A percentile compares a stretch with the other conserved stretches of the same genome.
These are phyloP conservation scores for Cephus sareptanus DNA, from an alignment of 2,888 invertebrate genomes.

Conservation along the genomic window DNA sequence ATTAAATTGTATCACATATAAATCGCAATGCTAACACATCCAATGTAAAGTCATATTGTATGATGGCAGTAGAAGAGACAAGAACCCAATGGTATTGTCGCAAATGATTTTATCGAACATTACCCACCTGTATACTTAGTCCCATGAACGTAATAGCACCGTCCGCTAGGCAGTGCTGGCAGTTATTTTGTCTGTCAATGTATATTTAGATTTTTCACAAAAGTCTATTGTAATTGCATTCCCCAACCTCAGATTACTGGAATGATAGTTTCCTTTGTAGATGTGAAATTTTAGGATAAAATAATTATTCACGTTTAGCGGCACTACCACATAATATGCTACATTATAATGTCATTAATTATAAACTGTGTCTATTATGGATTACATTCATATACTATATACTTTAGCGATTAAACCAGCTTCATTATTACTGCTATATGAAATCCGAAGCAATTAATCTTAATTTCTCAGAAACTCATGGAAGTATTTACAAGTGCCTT, in stretches of 20 bases:
- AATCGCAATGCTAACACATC: not conserved
- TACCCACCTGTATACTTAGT: not conserved
- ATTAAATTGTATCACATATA: no score
- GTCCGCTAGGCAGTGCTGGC: not conserved
- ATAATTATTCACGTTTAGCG: not conserved
- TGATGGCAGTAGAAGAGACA: not conserved
- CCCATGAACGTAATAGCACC: not conserved
- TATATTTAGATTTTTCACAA: not conserved
- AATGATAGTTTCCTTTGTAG: not conserved
- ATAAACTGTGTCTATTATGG: not conserved
- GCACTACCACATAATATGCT: not conserved
- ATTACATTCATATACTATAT: not conserved
- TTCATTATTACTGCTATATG: not conserved
- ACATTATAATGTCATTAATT: not conserved
- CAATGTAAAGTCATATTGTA: not conserved
- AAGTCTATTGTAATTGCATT: not conserved
- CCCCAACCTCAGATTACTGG: not conserved
- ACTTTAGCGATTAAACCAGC: not conserved
- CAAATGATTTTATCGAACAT: not conserved
- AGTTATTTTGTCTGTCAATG: not conserved
- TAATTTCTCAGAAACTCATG: no score
- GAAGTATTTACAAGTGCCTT: not conserved
- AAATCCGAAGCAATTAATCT: not conserved
- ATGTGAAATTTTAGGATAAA: not conserved
- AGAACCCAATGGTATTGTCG: not conserved